Evolutionary conservation across 2,888 invertebrate species (phyloP).

Genomic region (Calliopum simillimum): DNA sequence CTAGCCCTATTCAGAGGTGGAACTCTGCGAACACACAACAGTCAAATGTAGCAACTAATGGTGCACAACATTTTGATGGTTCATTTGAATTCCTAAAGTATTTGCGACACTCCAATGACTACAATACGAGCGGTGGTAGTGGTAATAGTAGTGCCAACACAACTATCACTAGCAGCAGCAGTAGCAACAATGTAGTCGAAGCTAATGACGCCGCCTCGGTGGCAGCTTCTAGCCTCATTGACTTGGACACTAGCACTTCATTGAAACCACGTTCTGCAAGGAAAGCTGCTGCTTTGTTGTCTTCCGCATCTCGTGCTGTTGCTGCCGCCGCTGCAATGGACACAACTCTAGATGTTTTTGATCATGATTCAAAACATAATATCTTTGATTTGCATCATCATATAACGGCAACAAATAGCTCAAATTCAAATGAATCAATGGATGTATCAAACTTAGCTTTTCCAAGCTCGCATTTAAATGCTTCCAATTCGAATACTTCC

Average conservation of each 20-base stretch:
- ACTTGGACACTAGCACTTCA: conserved; percentile 62
- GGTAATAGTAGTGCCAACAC: conserved; percentile 37
- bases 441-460: conserved; percentile 61
- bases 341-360: conserved; percentile 61
- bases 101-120: conserved; percentile 64
- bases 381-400: conserved; percentile 65
- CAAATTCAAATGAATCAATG: conserved; percentile 61
- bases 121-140: conserved; percentile 48
- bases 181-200: conserved; percentile 8
- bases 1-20: conserved; percentile 25
- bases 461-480: conserved; percentile 63
- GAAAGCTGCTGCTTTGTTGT: conserved; percentile 51
- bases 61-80: conserved; percentile 62
- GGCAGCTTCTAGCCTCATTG: conserved; percentile 55
- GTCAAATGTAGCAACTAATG: conserved; percentile 39
- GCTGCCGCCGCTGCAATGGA: conserved; percentile 60
- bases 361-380: conserved; percentile 66
- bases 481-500: conserved; percentile 66
- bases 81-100: conserved; percentile 67
- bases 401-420: conserved; percentile 60
- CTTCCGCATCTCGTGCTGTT: conserved; percentile 59
- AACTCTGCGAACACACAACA: conserved; percentile 21
- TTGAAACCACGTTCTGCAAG: conserved; percentile 60
- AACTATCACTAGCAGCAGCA: conserved; percentile 33
- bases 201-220: conserved; percentile 35